Conservation (phyloP, 2,113 vertebrate species). For the Cebus imitator region DNA sequence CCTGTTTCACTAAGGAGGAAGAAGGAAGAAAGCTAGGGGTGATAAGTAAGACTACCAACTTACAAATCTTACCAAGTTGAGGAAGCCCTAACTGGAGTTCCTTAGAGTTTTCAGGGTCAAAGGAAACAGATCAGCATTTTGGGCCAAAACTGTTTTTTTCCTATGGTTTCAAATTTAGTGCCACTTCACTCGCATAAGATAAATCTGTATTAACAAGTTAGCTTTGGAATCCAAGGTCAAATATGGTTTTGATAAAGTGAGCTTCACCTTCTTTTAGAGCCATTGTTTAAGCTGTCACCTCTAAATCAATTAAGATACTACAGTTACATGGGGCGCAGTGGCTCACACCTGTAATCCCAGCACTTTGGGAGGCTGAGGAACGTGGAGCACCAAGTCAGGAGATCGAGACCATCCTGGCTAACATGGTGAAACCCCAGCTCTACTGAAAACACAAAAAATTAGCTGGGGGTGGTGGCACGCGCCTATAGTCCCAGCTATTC, state of each 20-base stretch:
- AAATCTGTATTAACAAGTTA: slow-evolving; percentile 46
- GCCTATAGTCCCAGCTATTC: no score
- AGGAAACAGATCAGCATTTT: slow-evolving; percentile 52
- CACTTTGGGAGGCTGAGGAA: no score
- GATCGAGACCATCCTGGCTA: no score
- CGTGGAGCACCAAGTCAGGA: no score
- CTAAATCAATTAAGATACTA: background rate
- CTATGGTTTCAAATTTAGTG: slow-evolving; percentile 54
- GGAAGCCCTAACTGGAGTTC: slow-evolving; percentile 24
- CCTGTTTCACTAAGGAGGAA: slow-evolving; percentile 34
- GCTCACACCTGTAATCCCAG: no score
- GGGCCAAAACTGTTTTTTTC: slow-evolving; percentile 29
- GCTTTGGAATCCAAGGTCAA: background rate
- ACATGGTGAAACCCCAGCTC: no score
- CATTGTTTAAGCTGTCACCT: slow-evolving; percentile 1
- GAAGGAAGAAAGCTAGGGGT: background rate
- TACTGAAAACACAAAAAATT: no score
- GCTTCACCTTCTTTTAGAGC: slow-evolving; percentile 10
- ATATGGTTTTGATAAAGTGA: slow-evolving; percentile 22
- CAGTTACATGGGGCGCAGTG: no score
- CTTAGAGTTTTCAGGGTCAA: slow-evolving; percentile 11
- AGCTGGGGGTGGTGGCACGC: no score
- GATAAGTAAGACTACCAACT: slow-evolving; percentile 18
- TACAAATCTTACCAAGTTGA: slow-evolving; percentile 18
- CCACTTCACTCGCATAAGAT: slow-evolving; percentile 1